Percentiles rank a stretch among this genome's conserved stretches.
Evolutionary conservation across 2,113 vertebrate genomes (phyloP).

Genomic region (Serilophus lunatus): DNA sequence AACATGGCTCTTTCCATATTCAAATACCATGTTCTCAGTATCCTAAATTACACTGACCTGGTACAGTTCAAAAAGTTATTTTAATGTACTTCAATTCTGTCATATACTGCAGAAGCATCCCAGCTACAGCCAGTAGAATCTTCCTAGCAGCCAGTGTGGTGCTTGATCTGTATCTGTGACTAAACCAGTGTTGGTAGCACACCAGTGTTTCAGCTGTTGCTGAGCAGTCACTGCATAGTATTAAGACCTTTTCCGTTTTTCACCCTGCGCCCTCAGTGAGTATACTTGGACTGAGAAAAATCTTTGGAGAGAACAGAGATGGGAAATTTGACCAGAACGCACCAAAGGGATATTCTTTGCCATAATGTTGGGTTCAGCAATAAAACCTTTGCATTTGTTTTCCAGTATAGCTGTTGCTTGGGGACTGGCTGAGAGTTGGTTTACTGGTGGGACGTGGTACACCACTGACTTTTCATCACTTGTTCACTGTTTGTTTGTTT

Average conservation of each 20-base stretch:
- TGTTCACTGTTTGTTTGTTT: too few species aligned
- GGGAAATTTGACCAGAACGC: background rate
- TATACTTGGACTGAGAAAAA: background rate
- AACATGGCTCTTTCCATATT: background rate
- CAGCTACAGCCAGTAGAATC: background rate
- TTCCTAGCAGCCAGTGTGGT: background rate
- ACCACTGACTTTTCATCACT: background rate
- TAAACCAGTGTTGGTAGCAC: background rate
- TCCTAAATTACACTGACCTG: background rate
- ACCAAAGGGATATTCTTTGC: background rate
- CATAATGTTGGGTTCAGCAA: background rate
- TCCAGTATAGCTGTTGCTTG: background rate
- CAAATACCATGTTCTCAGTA: background rate
- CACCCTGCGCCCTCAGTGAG: background rate
- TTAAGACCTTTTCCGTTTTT: background rate
- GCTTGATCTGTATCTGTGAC: background rate
- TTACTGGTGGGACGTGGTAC: background rate
- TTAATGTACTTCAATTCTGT: background rate
- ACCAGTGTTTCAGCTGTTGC: background rate
- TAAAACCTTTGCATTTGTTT: background rate
- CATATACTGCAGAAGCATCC: background rate
- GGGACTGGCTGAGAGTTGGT: background rate
- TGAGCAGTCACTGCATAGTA: background rate
- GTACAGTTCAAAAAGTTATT: background rate
- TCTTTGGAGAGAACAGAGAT: background rate